Percentiles rank a stretch among this genome's conserved stretches.
These are phyloP conservation scores for Sarcoramphus papa DNA, from an alignment of 2,797 vertebrate genomes.

Conservation along the genomic window DNA sequence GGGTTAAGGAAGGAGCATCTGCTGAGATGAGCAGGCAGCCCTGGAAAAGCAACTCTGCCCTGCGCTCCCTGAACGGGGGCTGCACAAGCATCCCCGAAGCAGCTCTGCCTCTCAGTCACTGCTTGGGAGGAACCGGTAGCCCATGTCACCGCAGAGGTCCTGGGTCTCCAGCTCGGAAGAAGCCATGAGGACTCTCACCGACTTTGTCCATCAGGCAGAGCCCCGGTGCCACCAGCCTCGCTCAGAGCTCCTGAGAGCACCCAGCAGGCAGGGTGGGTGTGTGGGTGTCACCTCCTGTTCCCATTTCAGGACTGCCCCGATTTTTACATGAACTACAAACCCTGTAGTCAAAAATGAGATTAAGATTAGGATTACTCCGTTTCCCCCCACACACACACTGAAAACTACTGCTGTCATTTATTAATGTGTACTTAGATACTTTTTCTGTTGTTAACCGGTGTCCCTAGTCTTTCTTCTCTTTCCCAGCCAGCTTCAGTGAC, in stretches of 20 bases:
- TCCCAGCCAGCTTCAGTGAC: not conserved
- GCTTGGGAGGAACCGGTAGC: rapidly evolving
- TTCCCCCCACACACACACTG: not conserved
- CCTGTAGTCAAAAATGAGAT: not conserved
- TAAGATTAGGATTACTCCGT: not conserved
- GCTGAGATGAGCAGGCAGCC: not conserved
- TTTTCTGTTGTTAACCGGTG: not conserved
- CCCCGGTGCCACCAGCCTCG: not conserved
- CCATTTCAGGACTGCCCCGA: not conserved
- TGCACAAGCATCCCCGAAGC: not conserved
- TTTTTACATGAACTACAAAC: not conserved
- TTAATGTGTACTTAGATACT: not conserved
- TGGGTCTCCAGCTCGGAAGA: not conserved
- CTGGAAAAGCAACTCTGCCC: not conserved
- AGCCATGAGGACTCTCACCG: rapidly evolving
- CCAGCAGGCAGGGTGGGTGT: not conserved
- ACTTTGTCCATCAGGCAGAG: not conserved
- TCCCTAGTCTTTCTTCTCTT: not conserved
- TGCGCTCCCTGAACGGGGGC: rapidly evolving
- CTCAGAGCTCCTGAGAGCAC: not conserved
- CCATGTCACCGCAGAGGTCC: not conserved
- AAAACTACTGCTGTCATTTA: not conserved
- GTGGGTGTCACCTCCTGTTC: not conserved
- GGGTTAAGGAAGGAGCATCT: not conserved
- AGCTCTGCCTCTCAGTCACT: not conserved